These are phyloP conservation scores for Connochaetes taurinus DNA, from an alignment of 2,113 vertebrate genomes.

Conservation along the genomic window DNA sequence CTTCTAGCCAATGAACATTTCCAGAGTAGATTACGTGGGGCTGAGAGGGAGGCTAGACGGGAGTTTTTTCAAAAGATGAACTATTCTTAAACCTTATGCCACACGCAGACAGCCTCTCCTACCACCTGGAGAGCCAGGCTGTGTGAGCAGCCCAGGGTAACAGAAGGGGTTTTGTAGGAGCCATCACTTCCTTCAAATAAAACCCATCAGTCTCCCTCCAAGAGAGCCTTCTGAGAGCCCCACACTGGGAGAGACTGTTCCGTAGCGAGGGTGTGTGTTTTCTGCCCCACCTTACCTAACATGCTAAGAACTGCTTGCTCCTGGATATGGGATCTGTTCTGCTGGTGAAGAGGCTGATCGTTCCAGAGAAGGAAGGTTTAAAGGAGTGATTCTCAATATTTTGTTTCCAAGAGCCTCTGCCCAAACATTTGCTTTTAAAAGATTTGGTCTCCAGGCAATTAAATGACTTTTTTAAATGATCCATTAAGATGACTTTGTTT, in stretches of 20 bases:
- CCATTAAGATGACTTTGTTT: conserved; percentile 26
- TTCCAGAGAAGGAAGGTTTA: neutral
- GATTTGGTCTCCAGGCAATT: neutral
- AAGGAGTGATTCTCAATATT: neutral
- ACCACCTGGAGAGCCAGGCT: neutral
- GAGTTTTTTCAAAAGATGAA: neutral
- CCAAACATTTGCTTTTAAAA: conserved; percentile 36
- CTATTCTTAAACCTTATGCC: neutral
- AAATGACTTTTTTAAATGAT: neutral
- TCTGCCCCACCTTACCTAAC: neutral
- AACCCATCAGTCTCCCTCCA: conserved; percentile 1
- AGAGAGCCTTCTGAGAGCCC: neutral
- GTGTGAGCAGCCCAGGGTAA: neutral
- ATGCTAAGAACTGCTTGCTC: neutral
- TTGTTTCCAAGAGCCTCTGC: neutral
- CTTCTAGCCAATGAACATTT: neutral
- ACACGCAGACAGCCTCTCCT: neutral
- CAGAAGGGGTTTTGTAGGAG: neutral
- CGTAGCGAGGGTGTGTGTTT: fast-evolving
- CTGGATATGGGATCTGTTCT: neutral
- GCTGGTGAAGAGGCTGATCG: neutral
- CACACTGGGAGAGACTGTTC: neutral
- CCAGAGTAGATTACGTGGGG: neutral
- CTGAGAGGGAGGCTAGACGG: neutral
- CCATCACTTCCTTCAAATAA: conserved; percentile 7